Evolutionary conservation across 2,113 vertebrate genomes (phyloP).

Genomic region (Zosterops japonicus): DNA sequence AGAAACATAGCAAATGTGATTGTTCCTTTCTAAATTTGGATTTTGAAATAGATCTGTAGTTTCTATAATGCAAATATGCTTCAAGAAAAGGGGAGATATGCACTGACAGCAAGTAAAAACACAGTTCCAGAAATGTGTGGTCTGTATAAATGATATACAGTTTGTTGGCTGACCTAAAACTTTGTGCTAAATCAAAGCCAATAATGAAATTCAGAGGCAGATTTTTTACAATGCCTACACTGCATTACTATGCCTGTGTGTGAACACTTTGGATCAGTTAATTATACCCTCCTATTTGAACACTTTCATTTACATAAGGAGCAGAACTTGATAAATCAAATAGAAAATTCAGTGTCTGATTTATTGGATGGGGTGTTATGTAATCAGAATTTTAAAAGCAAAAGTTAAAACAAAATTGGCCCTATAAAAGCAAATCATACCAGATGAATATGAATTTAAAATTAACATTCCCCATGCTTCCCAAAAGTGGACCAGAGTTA

Average conservation of each 20-base stretch:
- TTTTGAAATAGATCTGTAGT: background rate
- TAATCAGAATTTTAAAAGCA: slow-evolving; percentile 34
- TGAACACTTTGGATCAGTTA: background rate
- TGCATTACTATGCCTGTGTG: background rate
- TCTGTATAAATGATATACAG: background rate
- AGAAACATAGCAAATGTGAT: background rate
- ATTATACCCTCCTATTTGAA: background rate
- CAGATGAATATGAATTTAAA: background rate
- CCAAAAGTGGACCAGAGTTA: background rate
- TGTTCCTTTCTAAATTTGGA: background rate
- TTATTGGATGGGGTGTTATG: slow-evolving; percentile 14
- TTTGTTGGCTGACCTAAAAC: slow-evolving; percentile 21
- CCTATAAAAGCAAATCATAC: background rate
- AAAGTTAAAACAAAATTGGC: background rate
- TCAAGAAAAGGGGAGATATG: background rate
- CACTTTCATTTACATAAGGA: background rate
- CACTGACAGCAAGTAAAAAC: slow-evolving; percentile 7
- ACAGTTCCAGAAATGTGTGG: background rate
- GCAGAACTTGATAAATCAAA: slow-evolving; percentile 14
- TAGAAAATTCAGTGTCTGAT: background rate
- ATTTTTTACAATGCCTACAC: background rate
- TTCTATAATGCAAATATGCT: background rate
- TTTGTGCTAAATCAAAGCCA: slow-evolving; percentile 1
- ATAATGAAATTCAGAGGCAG: slow-evolving; percentile 27
- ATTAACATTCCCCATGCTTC: background rate